Conservation (phyloP, 2,888 invertebrate species). For the Eulithis prunata region DNA sequence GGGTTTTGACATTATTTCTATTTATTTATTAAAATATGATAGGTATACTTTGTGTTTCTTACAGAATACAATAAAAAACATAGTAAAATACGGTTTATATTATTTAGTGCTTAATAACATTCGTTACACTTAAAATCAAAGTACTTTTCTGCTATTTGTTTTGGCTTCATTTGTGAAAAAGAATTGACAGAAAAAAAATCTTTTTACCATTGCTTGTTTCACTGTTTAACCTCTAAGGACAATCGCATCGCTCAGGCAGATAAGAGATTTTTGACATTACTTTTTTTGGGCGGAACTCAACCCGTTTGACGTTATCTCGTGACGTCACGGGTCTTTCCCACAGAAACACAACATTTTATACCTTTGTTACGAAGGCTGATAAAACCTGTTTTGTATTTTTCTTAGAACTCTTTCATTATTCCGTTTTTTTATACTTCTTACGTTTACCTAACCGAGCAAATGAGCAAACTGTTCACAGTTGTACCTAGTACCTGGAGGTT, state of each 20-base stretch:
- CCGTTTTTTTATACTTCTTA: background rate
- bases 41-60: too few relatives aligned
- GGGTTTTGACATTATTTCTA: too few relatives aligned
- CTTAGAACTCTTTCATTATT: slow-evolving; percentile 3
- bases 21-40: too few relatives aligned
- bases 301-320: slow-evolving; percentile 78
- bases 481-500: too few relatives aligned
- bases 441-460: too few relatives aligned
- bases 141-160: too few relatives aligned
- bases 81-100: too few relatives aligned
- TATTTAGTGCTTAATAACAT: too few relatives aligned
- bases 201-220: background rate
- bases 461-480: too few relatives aligned
- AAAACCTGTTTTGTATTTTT: slow-evolving; percentile 38
- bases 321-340: slow-evolving; percentile 67
- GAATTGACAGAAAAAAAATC: background rate
- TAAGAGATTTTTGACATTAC: slow-evolving; percentile 60
- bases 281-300: slow-evolving; percentile 69
- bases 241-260: slow-evolving; percentile 57
- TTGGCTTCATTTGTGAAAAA: background rate
- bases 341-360: slow-evolving; percentile 57
- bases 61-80: too few relatives aligned
- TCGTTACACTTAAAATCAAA: too few relatives aligned
- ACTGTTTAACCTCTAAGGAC: slow-evolving; percentile 41
- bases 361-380: slow-evolving; percentile 49